Percentiles rank a stretch among this genome's conserved stretches.
These are phyloP conservation scores for Geotrypetes seraphini DNA, from an alignment of 2,797 vertebrate species.

Conservation along the genomic window DNA sequence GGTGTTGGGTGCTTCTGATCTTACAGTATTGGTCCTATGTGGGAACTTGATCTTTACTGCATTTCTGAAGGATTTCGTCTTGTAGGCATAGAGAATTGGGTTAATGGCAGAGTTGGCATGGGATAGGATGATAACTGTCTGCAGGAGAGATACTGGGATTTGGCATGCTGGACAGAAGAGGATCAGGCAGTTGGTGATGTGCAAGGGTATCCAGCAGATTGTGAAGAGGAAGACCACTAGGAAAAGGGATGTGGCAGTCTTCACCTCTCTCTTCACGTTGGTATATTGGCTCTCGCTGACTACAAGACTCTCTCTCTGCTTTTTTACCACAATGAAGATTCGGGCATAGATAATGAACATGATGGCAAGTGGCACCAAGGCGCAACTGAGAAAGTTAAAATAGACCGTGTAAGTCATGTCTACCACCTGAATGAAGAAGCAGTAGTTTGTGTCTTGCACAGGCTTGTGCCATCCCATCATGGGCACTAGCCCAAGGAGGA, in stretches of 20 bases:
- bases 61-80: conserved; percentile 58
- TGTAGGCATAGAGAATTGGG: conserved; percentile 52
- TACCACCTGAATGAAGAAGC: conserved; percentile 47
- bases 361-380: conserved; percentile 48
- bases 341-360: conserved; percentile 61
- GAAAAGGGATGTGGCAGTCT: conserved; percentile 56
- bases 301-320: conserved; percentile 26
- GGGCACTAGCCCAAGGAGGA: conserved; percentile 49
- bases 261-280: conserved; percentile 41
- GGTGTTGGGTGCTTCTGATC: conserved; percentile 2
- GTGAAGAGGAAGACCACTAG: conserved; percentile 67
- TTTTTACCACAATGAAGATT: conserved; percentile 50
- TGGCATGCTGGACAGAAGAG: conserved; percentile 47
- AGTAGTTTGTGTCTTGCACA: conserved; percentile 24
- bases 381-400: conserved; percentile 47
- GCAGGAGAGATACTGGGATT: conserved; percentile 48
- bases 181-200: conserved; percentile 64
- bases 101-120: conserved; percentile 67
- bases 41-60: conserved; percentile 53
- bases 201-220: conserved; percentile 62
- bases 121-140: conserved; percentile 59
- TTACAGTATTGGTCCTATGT: conserved; percentile 26
- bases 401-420: conserved; percentile 60
- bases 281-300: conserved; percentile 18
- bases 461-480: conserved; percentile 67